A percentile compares a stretch with the other conserved stretches of the same genome.
Conservation (phyloP, 1,140 invertebrate genomes). For the Leptinotarsa texana region DNA sequence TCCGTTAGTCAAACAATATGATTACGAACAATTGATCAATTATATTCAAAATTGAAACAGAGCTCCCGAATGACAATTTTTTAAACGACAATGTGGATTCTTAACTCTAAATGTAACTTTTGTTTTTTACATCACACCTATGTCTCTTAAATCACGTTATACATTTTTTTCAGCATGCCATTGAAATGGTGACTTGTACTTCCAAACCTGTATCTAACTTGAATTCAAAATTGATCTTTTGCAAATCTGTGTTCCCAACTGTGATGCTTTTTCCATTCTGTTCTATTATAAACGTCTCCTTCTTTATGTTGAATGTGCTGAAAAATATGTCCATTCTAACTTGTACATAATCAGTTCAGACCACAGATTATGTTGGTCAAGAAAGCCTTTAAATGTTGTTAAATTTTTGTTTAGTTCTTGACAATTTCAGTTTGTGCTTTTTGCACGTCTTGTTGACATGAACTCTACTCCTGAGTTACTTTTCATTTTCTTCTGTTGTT, state of each 20-base stretch:
- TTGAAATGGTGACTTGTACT: constrained; percentile 51
- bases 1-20: too few species aligned
- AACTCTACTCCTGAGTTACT: constrained; percentile 33
- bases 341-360: constrained; percentile 34
- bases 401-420: constrained; percentile 37
- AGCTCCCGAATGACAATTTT: constrained; percentile 5
- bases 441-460: constrained; percentile 37
- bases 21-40: too few species aligned
- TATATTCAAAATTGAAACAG: not conserved
- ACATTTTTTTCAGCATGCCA: constrained; percentile 40
- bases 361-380: constrained; percentile 38
- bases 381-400: constrained; percentile 27
- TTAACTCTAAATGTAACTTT: constrained; percentile 13
- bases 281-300: constrained; percentile 5
- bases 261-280: constrained; percentile 26
- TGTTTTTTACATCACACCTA: constrained; percentile 20
- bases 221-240: constrained; percentile 8
- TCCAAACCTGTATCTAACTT: constrained; percentile 47
- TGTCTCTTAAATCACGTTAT: constrained; percentile 16
- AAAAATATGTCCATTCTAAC: not conserved
- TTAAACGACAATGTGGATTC: constrained; percentile 12
- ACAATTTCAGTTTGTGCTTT: constrained; percentile 34
- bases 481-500: constrained; percentile 36
- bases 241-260: constrained; percentile 46
- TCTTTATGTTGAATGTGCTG: constrained; percentile 25